Percentiles rank a stretch among this genome's conserved stretches.
Conservation (phyloP, 2,888 invertebrate species). For the Aphelenchoides bicaudatus region DNA sequence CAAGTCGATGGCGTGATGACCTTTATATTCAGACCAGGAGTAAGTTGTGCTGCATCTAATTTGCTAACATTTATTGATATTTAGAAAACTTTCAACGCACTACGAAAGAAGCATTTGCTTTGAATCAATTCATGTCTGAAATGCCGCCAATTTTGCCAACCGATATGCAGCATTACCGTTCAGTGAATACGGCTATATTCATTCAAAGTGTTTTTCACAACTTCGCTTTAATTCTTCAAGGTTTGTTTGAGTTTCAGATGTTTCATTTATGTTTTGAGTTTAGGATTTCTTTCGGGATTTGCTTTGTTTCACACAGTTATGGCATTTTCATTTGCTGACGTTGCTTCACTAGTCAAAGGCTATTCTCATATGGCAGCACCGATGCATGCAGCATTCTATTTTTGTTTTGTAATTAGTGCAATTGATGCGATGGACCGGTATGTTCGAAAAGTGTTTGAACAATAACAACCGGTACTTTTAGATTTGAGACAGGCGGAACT, state of each 20-base stretch:
- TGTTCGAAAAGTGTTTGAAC: conserved; percentile 11
- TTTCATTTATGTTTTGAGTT: too few relatives aligned
- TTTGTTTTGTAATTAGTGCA: conserved; percentile 29
- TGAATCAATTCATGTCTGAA: conserved; percentile 16
- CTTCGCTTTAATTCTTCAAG: conserved; percentile 28
- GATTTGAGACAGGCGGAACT: conserved; percentile 25
- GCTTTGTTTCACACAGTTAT: conserved; percentile 41
- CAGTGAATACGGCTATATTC: conserved; percentile 25
- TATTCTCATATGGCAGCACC: conserved; percentile 29
- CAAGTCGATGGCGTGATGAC: conserved; percentile 14
- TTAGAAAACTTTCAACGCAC: conserved; percentile 23
- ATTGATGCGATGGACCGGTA: conserved; percentile 35
- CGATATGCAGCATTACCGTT: conserved; percentile 22
- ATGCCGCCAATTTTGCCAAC: background rate
- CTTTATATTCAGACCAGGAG: conserved; percentile 19
- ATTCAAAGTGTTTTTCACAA: conserved; percentile 30
- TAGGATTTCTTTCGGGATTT: conserved; percentile 46
- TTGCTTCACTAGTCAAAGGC: conserved; percentile 3
- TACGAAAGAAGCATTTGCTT: conserved; percentile 18
- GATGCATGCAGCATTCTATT: conserved; percentile 33
- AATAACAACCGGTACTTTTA: conserved; percentile 17
- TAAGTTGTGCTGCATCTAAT: background rate
- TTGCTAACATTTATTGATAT: background rate
- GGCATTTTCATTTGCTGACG: conserved; percentile 42
- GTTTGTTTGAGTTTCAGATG: background rate